Conservation (phyloP, 2,797 vertebrate genomes). For the Sus cebifrons region DNA sequence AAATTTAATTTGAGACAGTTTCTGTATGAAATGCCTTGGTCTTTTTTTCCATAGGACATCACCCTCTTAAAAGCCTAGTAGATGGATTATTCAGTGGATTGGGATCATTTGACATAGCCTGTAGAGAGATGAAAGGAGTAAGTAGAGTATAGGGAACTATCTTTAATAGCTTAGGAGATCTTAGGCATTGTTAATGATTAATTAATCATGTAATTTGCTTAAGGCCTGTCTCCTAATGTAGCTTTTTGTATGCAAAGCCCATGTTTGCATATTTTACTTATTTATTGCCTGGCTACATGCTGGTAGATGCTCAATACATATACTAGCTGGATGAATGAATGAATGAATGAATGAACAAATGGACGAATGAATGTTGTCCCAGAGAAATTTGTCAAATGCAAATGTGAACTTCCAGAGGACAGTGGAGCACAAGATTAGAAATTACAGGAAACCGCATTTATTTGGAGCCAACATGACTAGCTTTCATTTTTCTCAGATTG, state of each 20-base stretch:
- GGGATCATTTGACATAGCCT: background rate
- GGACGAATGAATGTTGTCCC: slow-evolving; percentile 33
- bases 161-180: background rate
- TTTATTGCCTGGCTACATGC: background rate
- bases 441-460: background rate
- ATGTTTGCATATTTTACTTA: background rate
- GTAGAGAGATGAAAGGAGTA: background rate
- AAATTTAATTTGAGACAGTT: background rate
- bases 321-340: background rate
- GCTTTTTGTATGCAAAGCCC: background rate
- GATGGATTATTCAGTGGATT: background rate
- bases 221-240: background rate
- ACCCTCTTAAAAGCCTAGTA: background rate
- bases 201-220: background rate
- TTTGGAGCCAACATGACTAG: background rate
- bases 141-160: background rate
- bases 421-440: background rate
- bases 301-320: background rate
- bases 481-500: background rate
- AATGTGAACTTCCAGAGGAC: background rate
- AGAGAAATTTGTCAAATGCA: slow-evolving; percentile 11
- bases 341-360: background rate
- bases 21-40: too few species aligned
- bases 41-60: too few species aligned
- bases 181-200: background rate